These are phyloP conservation scores for Drosophila kokeensis DNA, from an alignment of 2,888 invertebrate genomes.

Conservation along the genomic window DNA sequence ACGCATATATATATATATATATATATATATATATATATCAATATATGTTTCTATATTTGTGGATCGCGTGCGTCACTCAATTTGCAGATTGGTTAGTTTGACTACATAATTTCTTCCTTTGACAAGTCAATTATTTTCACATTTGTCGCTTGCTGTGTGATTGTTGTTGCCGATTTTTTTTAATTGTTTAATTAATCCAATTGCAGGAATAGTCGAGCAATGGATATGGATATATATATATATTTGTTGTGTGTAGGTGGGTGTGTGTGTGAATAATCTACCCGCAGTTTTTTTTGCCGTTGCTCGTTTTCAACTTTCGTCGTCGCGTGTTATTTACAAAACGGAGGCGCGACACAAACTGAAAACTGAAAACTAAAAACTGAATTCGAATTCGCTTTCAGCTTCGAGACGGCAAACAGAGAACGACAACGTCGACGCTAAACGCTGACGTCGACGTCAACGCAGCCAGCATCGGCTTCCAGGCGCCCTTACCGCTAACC, in stretches of 20 bases:
- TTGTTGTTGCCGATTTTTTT: constrained; percentile 18
- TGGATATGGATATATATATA: constrained; percentile 21
- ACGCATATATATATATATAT: constrained; percentile 3
- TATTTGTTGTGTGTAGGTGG: constrained; percentile 6
- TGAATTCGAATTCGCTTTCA: constrained; percentile 77
- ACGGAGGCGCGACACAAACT: constrained; percentile 83
- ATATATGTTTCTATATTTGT: constrained; percentile 43
- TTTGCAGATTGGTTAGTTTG: constrained; percentile 39
- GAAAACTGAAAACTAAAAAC: constrained; percentile 69
- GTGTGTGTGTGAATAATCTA: constrained; percentile 27
- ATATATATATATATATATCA: not conserved
- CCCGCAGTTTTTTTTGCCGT: constrained; percentile 34
- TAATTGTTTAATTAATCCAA: constrained; percentile 77
- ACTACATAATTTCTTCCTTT: constrained; percentile 39
- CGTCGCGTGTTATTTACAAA: constrained; percentile 78
- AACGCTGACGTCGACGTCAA: constrained; percentile 3
- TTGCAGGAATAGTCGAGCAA: constrained; percentile 53
- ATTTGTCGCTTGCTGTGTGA: constrained; percentile 30
- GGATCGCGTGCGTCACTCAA: constrained; percentile 45
- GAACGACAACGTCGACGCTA: constrained; percentile 4
- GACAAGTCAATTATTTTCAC: constrained; percentile 14
- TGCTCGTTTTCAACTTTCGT: constrained; percentile 27
- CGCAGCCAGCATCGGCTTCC: constrained; percentile 49
- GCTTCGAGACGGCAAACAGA: constrained; percentile 35
- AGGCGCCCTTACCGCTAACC: constrained; percentile 19